Evolutionary conservation across 2,888 invertebrate genomes (phyloP), one percentile per base, ranked within the genome.

Genomic region (Pseudococcus jackbeardsleyi): DNA sequence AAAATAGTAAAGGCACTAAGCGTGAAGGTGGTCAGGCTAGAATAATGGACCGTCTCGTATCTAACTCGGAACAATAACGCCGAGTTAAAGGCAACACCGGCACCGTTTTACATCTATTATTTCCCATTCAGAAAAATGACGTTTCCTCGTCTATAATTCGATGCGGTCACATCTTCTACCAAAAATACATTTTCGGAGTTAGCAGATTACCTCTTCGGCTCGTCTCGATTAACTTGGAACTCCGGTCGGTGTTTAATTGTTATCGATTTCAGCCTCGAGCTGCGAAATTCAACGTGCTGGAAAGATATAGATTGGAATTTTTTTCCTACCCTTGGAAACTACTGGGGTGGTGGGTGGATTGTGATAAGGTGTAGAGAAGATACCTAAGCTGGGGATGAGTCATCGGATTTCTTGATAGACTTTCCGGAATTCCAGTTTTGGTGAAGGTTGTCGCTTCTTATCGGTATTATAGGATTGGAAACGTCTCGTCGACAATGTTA

Each of bases 11-110:
- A 85, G 54, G 79, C 88, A 54, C 33, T 79, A 15, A 88, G 88
- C 88, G 88, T 88, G 88, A 88, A 79, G 88, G 88, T 88, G 88
- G 88, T 88, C 88, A 88, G 82, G 82, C 88, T 82, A 59, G 50
- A 82, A 88, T 88, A 88, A 88, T 79, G 54, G 87, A 77, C 77
- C 87, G 82, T 88, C 77, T 88, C 82, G 54, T 64, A 85, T 59
- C 64, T 85, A 39, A 64, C 59, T 85, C 64, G 85, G 85, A 59
- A 42, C 39, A 85, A 85, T 85, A 86, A 86, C 42, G 12, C 9
- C 0, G 22, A 42, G 86, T 46, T 46, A 86, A 48, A 86, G 72
- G 86, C 68, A 64, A 68, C 64, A 64, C 68, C 86, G 72, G 77
- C 86, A 72, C 68, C 86, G 82, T 79, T 88, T 88, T 88, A 88